Conservation (phyloP, 2,113 vertebrate genomes). For the Rhabdomys dilectus region DNA sequence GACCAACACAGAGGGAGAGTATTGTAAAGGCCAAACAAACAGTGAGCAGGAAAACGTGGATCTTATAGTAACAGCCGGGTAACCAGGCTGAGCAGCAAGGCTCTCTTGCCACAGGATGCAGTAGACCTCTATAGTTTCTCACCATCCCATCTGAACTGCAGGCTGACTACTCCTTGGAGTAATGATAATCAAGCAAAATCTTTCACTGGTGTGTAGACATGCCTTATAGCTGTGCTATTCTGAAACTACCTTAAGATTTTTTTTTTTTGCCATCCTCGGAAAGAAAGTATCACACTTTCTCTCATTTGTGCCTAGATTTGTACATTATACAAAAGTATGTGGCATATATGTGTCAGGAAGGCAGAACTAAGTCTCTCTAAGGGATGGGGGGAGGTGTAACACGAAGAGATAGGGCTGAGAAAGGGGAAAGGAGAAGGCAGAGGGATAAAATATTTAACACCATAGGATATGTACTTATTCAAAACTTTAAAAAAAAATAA, state of each 20-base stretch:
- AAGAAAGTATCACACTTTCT: background rate
- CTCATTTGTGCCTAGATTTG: background rate
- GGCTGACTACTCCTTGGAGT: background rate
- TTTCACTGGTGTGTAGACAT: too few species aligned
- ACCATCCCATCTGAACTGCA: background rate
- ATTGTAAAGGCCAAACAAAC: background rate
- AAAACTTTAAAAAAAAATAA: background rate
- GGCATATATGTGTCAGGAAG: background rate
- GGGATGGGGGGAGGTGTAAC: too few species aligned
- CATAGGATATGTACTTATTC: background rate
- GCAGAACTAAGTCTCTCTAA: background rate
- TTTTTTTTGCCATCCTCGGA: background rate
- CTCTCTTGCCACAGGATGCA: background rate
- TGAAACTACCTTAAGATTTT: background rate
- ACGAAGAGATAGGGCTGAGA: background rate
- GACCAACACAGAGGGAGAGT: background rate
- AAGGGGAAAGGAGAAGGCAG: background rate
- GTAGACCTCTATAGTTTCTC: fast-evolving
- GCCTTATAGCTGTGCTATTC: background rate
- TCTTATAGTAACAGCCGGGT: too few species aligned
- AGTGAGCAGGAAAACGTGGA: background rate
- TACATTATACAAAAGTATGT: background rate
- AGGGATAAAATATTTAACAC: background rate
- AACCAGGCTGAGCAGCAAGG: background rate
- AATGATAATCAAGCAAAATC: background rate